Base-by-base conservation (phyloP, 92 coral and sea anemone genomes). In the Phymanthus crucifer region DNA sequence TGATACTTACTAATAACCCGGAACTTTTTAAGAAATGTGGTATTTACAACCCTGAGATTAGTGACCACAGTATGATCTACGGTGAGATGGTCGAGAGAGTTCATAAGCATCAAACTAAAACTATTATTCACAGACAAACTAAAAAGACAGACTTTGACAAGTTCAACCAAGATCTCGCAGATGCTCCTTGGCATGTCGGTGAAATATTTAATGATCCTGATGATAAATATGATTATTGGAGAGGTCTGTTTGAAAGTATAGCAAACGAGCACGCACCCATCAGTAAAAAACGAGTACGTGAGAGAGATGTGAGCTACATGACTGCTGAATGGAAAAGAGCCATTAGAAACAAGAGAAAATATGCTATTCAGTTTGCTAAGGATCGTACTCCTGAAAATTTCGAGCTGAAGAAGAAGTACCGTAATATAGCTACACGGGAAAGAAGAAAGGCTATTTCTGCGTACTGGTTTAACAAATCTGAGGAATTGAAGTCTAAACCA, bases 71-170 rank as follows among this genome's bases (percentile, higher is more conserved):
- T 48, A 66, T 85, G 72, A 57, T 82, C 32, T 89, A 65, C 61
- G 93, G 86, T 45, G 81, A 81, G 71, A 86, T 89, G 93, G 81
- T 34, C 9, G 90, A 74, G 85, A 82, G 74, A 89, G 78, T 82
- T 29, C 76, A 82, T 17, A 85, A 86, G 66, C 90, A 89, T 69
- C 83, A 77, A 76, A 73, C 93, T 34, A 21, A 78, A 40, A 86
- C 83, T 48, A 78, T 76, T 3, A 86, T 85, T 35, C 87, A 69
- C 72, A 67, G 83, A 69, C 88, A 85, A 76, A 86, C 43, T 54
- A 90, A 86, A 64, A 74, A 78, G 48, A 86, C 85, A 70, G 82
- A 90, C 79, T 86, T 68, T 8, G 90, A 87, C 33, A 68, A 32
- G 77, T 83, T 90, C 11, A 86, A 83, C 46, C 66, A 75, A 48